These are phyloP conservation scores for Neodiprion lecontei DNA, from an alignment of 1,140 invertebrate species.

Conservation along the genomic window DNA sequence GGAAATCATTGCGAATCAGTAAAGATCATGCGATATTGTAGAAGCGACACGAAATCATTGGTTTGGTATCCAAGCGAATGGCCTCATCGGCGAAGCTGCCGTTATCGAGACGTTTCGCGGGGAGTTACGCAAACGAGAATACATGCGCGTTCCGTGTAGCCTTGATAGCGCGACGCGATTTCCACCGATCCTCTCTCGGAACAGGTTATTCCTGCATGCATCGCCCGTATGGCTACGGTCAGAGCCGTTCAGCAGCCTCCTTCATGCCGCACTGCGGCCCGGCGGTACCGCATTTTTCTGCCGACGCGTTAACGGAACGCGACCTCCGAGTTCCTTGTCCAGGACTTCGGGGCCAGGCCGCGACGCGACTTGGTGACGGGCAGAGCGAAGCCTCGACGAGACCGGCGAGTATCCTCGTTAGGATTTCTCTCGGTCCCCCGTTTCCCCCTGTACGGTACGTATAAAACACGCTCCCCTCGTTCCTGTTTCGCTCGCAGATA, in stretches of 20 bases:
- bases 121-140: too few species aligned
- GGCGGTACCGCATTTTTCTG: neutral
- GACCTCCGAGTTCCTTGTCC: too few species aligned
- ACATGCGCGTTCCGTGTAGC: neutral
- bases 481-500: conserved; percentile 9
- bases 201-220: conserved; percentile 1
- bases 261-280: neutral
- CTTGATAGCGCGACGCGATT: neutral
- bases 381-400: neutral
- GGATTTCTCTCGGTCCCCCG: conserved; percentile 18
- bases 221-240: neutral
- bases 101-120: too few species aligned
- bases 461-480: neutral
- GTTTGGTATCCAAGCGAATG: too few species aligned
- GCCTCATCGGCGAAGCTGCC: too few species aligned
- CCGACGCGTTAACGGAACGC: conserved; percentile 8
- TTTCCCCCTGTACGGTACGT: neutral
- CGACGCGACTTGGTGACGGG: neutral
- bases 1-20: too few species aligned
- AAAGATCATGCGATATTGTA: too few species aligned
- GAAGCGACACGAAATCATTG: too few species aligned
- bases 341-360: neutral
- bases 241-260: neutral
- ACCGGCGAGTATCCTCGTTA: conserved; percentile 1
- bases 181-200: neutral